Evolutionary conservation across 2,113 vertebrate species (phyloP).

Genomic region (Austrofundulus limnaeus): DNA sequence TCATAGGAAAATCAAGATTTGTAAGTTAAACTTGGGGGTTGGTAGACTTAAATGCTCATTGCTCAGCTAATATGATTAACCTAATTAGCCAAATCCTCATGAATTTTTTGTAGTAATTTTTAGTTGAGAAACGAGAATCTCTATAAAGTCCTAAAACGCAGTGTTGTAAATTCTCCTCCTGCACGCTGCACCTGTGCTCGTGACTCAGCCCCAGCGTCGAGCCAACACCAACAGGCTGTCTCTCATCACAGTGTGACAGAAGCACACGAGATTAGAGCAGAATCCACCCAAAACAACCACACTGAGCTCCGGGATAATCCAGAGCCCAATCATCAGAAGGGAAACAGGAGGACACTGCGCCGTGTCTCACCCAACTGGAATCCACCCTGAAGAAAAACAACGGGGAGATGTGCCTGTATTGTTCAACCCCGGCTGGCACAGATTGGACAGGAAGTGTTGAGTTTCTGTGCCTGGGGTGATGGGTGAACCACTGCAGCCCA

Average conservation of each 20-base stretch:
- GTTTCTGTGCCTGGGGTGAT: slow-evolving; percentile 58
- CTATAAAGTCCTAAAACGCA: slow-evolving; percentile 8
- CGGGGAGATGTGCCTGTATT: slow-evolving; percentile 42
- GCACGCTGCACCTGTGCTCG: slow-evolving; percentile 68
- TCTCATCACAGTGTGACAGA: slow-evolving; percentile 72
- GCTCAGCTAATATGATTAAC: slow-evolving; percentile 2
- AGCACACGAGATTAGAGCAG: slow-evolving; percentile 63
- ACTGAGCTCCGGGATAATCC: slow-evolving; percentile 68
- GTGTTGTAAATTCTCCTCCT: slow-evolving; percentile 35
- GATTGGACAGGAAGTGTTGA: slow-evolving; percentile 58
- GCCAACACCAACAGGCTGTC: slow-evolving; percentile 72
- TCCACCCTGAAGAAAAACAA: slow-evolving; percentile 67
- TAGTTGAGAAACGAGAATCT: slow-evolving; percentile 6
- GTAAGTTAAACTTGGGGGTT: slow-evolving; percentile 48
- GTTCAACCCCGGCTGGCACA: slow-evolving; percentile 37
- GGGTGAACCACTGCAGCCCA: slow-evolving; percentile 19
- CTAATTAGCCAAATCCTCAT: background rate
- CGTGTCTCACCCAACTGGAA: slow-evolving; percentile 57
- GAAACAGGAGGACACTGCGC: slow-evolving; percentile 54
- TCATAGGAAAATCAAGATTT: slow-evolving; percentile 39
- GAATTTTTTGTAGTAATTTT: slow-evolving; percentile 13
- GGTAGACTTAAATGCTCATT: slow-evolving; percentile 2
- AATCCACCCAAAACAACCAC: slow-evolving; percentile 72
- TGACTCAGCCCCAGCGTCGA: slow-evolving; percentile 55
- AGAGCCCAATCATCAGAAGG: slow-evolving; percentile 68